Conservation (phyloP, 1,140 invertebrate genomes). For the Drosophila orena region DNA sequence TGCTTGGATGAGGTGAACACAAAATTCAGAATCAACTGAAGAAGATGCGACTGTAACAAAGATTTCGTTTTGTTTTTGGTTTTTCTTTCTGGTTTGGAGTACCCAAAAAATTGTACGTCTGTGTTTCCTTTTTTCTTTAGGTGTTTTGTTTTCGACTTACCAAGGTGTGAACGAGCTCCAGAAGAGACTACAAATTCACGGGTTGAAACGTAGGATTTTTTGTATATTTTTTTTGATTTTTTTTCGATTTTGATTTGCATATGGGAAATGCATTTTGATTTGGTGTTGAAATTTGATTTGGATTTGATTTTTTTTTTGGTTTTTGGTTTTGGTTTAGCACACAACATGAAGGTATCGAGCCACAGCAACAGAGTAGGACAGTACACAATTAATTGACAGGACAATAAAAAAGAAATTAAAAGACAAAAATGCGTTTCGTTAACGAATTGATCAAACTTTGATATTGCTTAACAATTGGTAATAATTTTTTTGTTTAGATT, state of each 20-base stretch:
- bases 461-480: slow-evolving; percentile 50
- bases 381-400: slow-evolving; percentile 88
- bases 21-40: slow-evolving; percentile 48
- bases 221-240: slow-evolving; percentile 46
- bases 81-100: slow-evolving; percentile 35
- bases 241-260: slow-evolving; percentile 59
- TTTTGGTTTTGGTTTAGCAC: slow-evolving; percentile 72
- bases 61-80: slow-evolving; percentile 23
- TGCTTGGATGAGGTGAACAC: slow-evolving; percentile 34
- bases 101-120: slow-evolving; percentile 47
- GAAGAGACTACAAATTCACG: slow-evolving; percentile 92
- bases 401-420: slow-evolving; percentile 84
- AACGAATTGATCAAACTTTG: slow-evolving; percentile 78
- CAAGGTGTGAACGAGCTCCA: slow-evolving; percentile 98
- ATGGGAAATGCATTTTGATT: slow-evolving; percentile 64
- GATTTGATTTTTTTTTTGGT: slow-evolving; percentile 53
- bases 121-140: slow-evolving; percentile 51
- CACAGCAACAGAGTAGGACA: slow-evolving; percentile 88
- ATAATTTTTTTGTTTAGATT: slow-evolving; percentile 37
- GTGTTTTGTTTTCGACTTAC: slow-evolving; percentile 88
- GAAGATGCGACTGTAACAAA: slow-evolving; percentile 56
- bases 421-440: slow-evolving; percentile 83
- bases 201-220: slow-evolving; percentile 73
- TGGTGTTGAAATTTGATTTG: slow-evolving; percentile 65
- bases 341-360: slow-evolving; percentile 84